These are phyloP conservation scores for Ferrisia virgata DNA, from an alignment of 2,888 invertebrate species.

Conservation along the genomic window DNA sequence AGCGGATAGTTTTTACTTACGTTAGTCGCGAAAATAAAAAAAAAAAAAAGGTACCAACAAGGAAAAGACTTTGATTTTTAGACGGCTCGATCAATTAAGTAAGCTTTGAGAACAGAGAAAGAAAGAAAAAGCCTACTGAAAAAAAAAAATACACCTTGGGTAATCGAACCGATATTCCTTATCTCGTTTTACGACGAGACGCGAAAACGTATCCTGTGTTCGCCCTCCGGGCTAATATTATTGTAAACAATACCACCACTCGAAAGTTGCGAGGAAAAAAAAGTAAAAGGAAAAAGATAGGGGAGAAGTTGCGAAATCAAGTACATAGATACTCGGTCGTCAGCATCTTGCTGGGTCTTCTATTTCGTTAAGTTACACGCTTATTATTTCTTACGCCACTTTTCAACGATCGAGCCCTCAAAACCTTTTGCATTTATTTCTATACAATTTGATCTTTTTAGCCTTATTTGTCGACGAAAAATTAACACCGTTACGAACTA, in stretches of 20 bases:
- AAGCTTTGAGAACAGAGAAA: not conserved
- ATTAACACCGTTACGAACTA: too few species aligned
- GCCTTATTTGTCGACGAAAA: too few species aligned
- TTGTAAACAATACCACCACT: slow-evolving; percentile 23
- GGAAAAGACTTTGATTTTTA: not conserved
- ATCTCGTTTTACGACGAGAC: not conserved
- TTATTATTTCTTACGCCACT: not conserved
- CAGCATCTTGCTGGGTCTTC: too few species aligned
- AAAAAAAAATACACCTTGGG: not conserved
- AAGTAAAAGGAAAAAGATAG: not conserved
- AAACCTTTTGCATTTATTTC: too few species aligned
- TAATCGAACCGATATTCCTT: not conserved
- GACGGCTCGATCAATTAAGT: slow-evolving; percentile 10
- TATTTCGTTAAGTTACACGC: not conserved
- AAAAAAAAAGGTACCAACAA: not conserved
- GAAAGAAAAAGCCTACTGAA: not conserved
- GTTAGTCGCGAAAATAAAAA: not conserved
- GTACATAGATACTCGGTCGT: too few species aligned
- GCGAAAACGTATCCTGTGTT: not conserved
- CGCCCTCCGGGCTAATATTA: slow-evolving; percentile 7
- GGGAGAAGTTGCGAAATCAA: not conserved
- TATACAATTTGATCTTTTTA: too few species aligned
- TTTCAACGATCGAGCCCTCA: too few species aligned
- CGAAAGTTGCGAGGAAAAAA: too few species aligned
- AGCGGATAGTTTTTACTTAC: not conserved